A percentile compares a stretch with the other conserved stretches of the same genome.
Evolutionary conservation across 2,113 vertebrate species (phyloP).

Genomic region (Hiodon tergisus): DNA sequence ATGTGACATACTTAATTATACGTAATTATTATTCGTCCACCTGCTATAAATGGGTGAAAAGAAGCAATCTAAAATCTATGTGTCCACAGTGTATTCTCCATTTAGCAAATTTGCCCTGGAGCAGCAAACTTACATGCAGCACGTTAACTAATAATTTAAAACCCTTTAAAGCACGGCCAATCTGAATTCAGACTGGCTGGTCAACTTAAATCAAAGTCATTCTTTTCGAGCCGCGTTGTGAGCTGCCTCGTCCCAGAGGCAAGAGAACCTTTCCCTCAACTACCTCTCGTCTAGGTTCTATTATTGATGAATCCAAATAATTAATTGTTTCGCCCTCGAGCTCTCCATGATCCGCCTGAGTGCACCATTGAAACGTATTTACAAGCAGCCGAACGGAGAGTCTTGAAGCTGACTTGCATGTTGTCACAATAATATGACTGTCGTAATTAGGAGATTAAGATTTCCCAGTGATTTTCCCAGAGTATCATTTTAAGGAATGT

Average conservation of each 20-base stretch:
- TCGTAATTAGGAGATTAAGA: too few species aligned
- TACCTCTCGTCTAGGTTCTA: constrained; percentile 51
- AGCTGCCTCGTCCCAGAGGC: constrained; percentile 18
- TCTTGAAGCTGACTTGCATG: not conserved
- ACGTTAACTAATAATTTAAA: constrained; percentile 61
- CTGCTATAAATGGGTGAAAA: too few species aligned
- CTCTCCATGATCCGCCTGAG: constrained; percentile 50
- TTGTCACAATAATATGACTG: too few species aligned
- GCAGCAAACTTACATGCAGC: constrained; percentile 42
- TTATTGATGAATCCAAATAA: constrained; percentile 64
- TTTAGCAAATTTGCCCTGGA: not conserved
- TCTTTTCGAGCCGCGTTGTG: constrained; percentile 28
- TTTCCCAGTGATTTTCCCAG: too few species aligned
- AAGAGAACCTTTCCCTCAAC: constrained; percentile 16
- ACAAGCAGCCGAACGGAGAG: not conserved
- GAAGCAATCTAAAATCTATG: not conserved
- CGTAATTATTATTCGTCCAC: not conserved
- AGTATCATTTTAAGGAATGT: too few species aligned
- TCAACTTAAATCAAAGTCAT: constrained; percentile 61
- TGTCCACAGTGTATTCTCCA: not conserved
- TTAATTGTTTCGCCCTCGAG: constrained; percentile 67
- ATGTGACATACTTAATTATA: not conserved
- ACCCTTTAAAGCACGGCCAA: constrained; percentile 27
- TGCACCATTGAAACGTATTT: constrained; percentile 35
- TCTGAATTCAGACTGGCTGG: constrained; percentile 59